Evolutionary conservation across 2,888 invertebrate species (phyloP), one percentile per base, ranked within the genome.

Genomic region (Alviniconcha strummeri): DNA sequence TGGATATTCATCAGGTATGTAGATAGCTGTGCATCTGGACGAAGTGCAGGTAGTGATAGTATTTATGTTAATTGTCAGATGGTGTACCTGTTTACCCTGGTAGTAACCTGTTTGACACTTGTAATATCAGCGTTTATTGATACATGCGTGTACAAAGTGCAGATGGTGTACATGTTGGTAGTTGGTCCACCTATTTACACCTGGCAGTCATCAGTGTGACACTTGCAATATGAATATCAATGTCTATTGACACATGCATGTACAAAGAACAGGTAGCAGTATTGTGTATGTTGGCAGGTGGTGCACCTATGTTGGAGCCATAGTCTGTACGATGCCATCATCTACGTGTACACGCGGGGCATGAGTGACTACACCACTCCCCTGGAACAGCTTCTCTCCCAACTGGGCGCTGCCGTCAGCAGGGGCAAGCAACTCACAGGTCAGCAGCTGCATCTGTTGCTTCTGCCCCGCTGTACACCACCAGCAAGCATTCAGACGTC

Each of bases 341-440:
- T 97, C 86, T 96, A 96, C 93, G 95, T 97, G 57, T 96, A 96
- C 93, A 97, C 97, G 85, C 95, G 95, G 91, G 97, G 96, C 13
- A 95, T 97, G 91, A 94, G 94, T 75, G 97, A 97, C 93, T 97
- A 96, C 90, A 95, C 96, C 0, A 95, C 96, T 54, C 96, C 97
- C 0, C 93, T 97, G 84, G 96, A 96, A 84, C 96, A 94, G 84
- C 89, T 94, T 8, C 86, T 93, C 17, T 85, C 86, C 4, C 88
- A 90, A 56, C 88, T 93, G 36, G 88, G 88, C n/a, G 87, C 88
- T 36, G 94, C 94, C 5, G 93, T 94, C 0, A 90, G 90, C 36
- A 91, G 93, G 77, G 93, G 92, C 13, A 93, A 92, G 90, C 93
- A 93, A 83, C 89, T 92, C n/a, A 90, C 91, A 83, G 91, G 91